Base-by-base conservation (phyloP, 37 sponge, comb jelly and placozoan genomes). In the Cladorhizidae sp. region DNA sequence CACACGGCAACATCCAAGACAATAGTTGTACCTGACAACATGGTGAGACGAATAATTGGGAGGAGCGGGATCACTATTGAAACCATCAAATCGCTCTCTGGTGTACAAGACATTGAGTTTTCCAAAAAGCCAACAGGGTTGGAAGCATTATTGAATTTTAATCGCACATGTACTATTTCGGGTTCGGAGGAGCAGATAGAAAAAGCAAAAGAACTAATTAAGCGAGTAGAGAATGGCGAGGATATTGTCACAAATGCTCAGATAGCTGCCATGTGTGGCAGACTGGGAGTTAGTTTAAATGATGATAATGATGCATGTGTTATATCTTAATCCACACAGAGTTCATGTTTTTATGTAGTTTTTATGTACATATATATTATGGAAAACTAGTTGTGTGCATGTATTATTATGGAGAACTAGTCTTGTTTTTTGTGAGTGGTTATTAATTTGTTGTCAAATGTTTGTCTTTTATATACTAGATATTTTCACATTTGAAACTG, bases 41-140 rank as follows among this genome's bases (percentile, higher is more conserved):
- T 45, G 54, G 75, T 42, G 69, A 81, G 81, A 1, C 43, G 70
- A 55, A 71, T 87, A 0, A 75, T 87, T 41, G 87, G 87, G 23
- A 73, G 20, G n/a, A 39, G 72, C 43, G 86, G 86, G 21, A 2
- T 33, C 0, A 78, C 73, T 31, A 43, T 61, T 9, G 63, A 67
- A 28, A 42, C 64, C 22, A 78, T 85, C 37, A 59, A 78, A 36
- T 64, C 28, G 2, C 64, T 80, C 23, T 80, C 87, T 26, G 87
- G 87, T 20, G 81, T 71, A 37, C 62, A 61, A 8, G 39, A 31
- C 6, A 43, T 87, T 8, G 37, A 74, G 23, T 35, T 80, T 36
- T 75, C 75, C 1, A 43, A 67, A 8, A 31, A 45, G 21, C 49
- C 59, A 7, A 45, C 17, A 45, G 80, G 63, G 11, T 37, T 80